Percentiles rank a stretch among this genome's conserved stretches.
Evolutionary conservation across 2,113 vertebrate genomes (phyloP).

Genomic region (Dasypus novemcinctus): DNA sequence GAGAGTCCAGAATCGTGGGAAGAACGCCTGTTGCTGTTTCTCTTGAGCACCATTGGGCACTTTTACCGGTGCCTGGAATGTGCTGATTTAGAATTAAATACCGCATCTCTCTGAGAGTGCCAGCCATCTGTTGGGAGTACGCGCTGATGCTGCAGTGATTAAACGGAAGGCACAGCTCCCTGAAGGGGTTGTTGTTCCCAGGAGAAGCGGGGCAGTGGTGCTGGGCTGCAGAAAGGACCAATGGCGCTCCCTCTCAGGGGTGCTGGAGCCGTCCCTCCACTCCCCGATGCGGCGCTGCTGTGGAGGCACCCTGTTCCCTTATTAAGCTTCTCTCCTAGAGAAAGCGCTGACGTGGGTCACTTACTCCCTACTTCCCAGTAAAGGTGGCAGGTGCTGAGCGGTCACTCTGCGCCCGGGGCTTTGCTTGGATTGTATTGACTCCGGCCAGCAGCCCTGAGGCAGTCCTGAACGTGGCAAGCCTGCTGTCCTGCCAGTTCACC

Average conservation of each 20-base stretch:
- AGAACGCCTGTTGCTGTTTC: not conserved
- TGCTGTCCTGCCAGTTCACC: too few relatives aligned
- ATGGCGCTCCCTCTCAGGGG: fast-evolving
- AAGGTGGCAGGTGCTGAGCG: not conserved
- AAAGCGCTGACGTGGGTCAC: not conserved
- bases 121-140: not conserved
- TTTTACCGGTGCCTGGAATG: not conserved
- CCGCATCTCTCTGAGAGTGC: not conserved
- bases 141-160: not conserved
- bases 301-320: not conserved
- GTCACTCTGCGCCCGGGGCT: too few relatives aligned
- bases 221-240: not conserved
- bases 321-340: not conserved
- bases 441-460: too few relatives aligned
- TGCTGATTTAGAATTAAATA: conserved; percentile 34
- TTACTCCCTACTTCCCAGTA: not conserved
- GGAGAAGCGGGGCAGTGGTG: not conserved
- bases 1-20: not conserved
- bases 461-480: not conserved
- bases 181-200: not conserved
- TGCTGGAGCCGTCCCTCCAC: not conserved
- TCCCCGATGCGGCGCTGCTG: not conserved
- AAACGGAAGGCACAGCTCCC: not conserved
- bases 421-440: not conserved
- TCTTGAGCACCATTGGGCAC: not conserved